These are phyloP conservation scores for Nymphalis c-album DNA, from an alignment of 2,888 invertebrate genomes.

Conservation along the genomic window DNA sequence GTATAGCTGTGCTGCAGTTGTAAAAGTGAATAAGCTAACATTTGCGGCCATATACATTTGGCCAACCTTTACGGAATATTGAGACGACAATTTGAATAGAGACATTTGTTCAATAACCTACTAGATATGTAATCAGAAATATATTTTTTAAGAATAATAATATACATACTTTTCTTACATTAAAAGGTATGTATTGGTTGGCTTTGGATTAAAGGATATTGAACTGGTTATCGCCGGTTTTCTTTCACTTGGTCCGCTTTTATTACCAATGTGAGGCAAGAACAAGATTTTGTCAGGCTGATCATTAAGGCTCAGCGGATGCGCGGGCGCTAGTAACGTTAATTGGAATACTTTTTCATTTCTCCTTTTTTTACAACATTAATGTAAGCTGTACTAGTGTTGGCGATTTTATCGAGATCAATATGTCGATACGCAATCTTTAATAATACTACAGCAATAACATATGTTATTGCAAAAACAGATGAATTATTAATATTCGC, in stretches of 20 bases:
- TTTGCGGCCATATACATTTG: background rate
- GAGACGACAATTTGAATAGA: too few species aligned
- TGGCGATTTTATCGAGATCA: slow-evolving; percentile 27
- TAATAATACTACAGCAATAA: slow-evolving; percentile 10
- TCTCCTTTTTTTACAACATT: slow-evolving; percentile 55
- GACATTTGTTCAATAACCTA: too few species aligned
- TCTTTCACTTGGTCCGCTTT: slow-evolving; percentile 43
- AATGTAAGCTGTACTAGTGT: slow-evolving; percentile 19
- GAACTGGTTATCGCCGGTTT: slow-evolving; percentile 4
- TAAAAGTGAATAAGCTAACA: background rate
- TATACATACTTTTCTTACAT: too few species aligned
- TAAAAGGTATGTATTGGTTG: too few species aligned
- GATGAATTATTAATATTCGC: slow-evolving; percentile 2
- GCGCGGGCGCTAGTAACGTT: slow-evolving; percentile 60
- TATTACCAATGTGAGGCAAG: slow-evolving; percentile 46
- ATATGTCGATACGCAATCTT: slow-evolving; percentile 16
- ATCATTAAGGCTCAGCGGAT: slow-evolving; percentile 68
- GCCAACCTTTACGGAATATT: too few species aligned
- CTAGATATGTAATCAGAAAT: too few species aligned
- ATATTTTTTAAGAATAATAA: too few species aligned
- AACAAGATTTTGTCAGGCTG: slow-evolving; percentile 71
- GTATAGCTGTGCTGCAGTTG: too few species aligned
- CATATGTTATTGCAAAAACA: slow-evolving; percentile 32
- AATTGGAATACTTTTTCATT: slow-evolving; percentile 67
- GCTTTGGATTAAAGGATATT: too few species aligned